A percentile compares a stretch with the other conserved stretches of the same genome.
phyloP scores from a whole-genome alignment of 2,888 invertebrate genomes.

The Sympetrum striolatum region DNA sequence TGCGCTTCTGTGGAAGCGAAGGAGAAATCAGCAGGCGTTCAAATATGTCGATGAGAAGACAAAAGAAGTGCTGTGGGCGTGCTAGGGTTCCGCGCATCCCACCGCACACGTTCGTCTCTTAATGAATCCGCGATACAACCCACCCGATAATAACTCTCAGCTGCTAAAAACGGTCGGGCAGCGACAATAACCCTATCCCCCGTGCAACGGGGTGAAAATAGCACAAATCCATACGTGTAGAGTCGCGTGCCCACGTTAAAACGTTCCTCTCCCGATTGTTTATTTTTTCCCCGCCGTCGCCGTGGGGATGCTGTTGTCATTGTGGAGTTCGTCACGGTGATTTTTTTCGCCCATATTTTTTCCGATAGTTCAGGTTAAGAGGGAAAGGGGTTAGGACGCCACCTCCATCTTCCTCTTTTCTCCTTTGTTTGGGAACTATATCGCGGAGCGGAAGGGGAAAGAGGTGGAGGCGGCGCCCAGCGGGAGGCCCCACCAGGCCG shows the following conservation, averaged over 20 bases:
- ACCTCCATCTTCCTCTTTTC: neutral
- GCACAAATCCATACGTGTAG: constrained; percentile 11
- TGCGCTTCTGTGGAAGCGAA: constrained; percentile 3
- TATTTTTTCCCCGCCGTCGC: neutral
- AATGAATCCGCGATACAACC: constrained; percentile 34
- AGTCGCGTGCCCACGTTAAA: constrained; percentile 3
- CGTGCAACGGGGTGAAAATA: neutral
- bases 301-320: constrained; percentile 1
- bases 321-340: constrained; percentile 21
- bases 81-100: neutral
- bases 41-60: constrained; percentile 26
- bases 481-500: constrained; percentile 22
- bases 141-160: constrained; percentile 39
- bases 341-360: neutral
- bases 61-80: constrained; percentile 4
- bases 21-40: constrained; percentile 8
- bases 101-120: constrained; percentile 19
- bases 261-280: constrained; percentile 12
- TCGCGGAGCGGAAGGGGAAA: neutral
- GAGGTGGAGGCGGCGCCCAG: constrained; percentile 34
- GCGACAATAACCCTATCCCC: constrained; percentile 36
- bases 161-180: constrained; percentile 1
- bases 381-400: neutral
- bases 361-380: constrained; percentile 11
- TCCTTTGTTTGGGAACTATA: constrained; percentile 14